A percentile compares a stretch with the other conserved stretches of the same genome.
These are phyloP conservation scores for Chaetura pelagica DNA, from an alignment of 2,113 vertebrate species.

Conservation along the genomic window DNA sequence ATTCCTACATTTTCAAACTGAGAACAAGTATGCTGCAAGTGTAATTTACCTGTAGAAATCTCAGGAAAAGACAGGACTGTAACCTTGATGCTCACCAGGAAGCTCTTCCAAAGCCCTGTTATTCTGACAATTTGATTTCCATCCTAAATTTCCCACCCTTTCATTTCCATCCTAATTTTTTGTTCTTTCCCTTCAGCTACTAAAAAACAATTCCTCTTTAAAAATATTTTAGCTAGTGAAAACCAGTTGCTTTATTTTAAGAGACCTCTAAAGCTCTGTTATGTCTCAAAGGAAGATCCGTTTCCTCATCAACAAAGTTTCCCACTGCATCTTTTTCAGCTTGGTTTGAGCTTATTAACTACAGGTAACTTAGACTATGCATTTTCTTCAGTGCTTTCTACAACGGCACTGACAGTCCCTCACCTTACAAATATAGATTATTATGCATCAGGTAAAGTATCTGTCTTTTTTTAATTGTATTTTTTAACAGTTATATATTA, in stretches of 20 bases:
- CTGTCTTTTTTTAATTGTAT: background rate
- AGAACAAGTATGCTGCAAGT: background rate
- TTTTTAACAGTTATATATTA: background rate
- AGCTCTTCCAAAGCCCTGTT: background rate
- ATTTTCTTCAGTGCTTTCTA: background rate
- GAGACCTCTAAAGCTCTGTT: background rate
- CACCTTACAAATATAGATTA: background rate
- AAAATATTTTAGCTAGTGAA: background rate
- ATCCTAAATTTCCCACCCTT: background rate
- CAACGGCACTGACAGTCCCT: background rate
- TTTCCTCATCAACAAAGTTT: too few relatives aligned
- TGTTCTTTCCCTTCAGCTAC: background rate
- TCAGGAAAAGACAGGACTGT: background rate
- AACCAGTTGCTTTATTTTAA: background rate
- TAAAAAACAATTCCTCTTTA: background rate
- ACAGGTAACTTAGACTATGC: accelerated
- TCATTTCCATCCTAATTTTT: background rate
- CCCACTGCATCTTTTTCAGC: background rate
- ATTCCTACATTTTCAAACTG: background rate
- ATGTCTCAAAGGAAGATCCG: accelerated
- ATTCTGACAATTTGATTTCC: background rate
- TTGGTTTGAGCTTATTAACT: background rate
- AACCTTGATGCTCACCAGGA: background rate
- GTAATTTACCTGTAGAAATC: background rate
- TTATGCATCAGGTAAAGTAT: too few relatives aligned